Evolutionary conservation across 2,113 vertebrate species (phyloP), one percentile per base, ranked within the genome.

Genomic region (Rhagologus leucostigma): DNA sequence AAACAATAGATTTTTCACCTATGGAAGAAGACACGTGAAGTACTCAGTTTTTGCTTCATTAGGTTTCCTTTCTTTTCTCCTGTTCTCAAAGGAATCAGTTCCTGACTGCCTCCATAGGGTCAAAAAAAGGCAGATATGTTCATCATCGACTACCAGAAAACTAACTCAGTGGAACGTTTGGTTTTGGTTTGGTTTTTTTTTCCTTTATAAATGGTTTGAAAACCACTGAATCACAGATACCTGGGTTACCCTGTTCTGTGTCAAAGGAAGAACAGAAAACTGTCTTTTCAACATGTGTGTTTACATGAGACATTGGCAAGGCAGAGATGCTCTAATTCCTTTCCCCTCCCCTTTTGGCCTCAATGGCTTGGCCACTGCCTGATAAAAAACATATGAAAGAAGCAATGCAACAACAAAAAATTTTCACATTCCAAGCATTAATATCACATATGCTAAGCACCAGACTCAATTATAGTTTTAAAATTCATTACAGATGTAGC

Each of bases 401-500:
- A 97, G 97, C 88, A 97, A 97, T 75, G 76, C 82, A 87, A 65
- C 80, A 89, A 87, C 76, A 96, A 97, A 96, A 97, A 95, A 95
- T 73, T 92, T 89, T 93, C 95, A 97, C 92, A 96, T 97, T 97
- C 95, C 96, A 89, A 97, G 91, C 92, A 95, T 96, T 96, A 93
- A 83, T 85, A 97, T 96, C 96, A 78, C 97, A 97, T 97, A 96
- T 97, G 96, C 79, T 97, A 92, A 97, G 94, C 89, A 96, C 81
- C 94, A 97, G 97, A 97, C 96, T 96, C 95, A 98, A 97, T 98
- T 98, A 98, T 89, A 94, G 80, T 95, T 97, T 96, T 83, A 91
- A 97, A 98, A 98, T 98, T 94, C 62, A 87, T 98, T 97, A 93
- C 98, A 98, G 97, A 98, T 98, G 98, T 94, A 84, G 89, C 47